Percentiles rank a stretch among this genome's conserved stretches.
phyloP scores from a whole-genome alignment of 2,888 invertebrate genomes.

The Drosophila koepferae region DNA sequence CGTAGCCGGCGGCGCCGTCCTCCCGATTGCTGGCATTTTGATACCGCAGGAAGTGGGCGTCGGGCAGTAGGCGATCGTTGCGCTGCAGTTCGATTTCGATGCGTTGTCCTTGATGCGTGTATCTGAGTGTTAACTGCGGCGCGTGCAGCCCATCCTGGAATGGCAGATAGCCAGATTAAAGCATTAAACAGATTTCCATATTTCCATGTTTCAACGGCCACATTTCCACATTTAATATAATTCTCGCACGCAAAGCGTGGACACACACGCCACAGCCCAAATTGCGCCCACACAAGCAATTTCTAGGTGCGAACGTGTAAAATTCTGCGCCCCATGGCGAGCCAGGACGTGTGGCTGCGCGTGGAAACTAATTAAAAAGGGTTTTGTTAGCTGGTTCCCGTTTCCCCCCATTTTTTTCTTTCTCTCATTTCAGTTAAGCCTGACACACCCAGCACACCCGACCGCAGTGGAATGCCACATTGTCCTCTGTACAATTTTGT shows the following conservation, averaged over 20 bases:
- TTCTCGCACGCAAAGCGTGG: slow-evolving; percentile 70
- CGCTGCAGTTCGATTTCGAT: slow-evolving; percentile 81
- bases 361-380: slow-evolving; percentile 67
- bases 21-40: slow-evolving; percentile 76
- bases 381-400: slow-evolving; percentile 20
- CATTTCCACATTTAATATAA: slow-evolving; percentile 22
- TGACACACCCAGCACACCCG: slow-evolving; percentile 25
- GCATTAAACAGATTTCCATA: slow-evolving; percentile 37
- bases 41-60: slow-evolving; percentile 84
- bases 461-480: slow-evolving; percentile 11
- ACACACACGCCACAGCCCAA: slow-evolving; percentile 34
- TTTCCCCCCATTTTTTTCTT: neutral
- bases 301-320: slow-evolving; percentile 61
- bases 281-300: neutral
- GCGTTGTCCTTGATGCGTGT: slow-evolving; percentile 60
- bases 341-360: slow-evolving; percentile 14
- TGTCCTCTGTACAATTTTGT: slow-evolving; percentile 17
- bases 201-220: neutral
- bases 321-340: slow-evolving; percentile 28
- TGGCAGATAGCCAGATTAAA: slow-evolving; percentile 38
- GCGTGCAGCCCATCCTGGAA: slow-evolving; percentile 36
- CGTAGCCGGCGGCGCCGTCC: slow-evolving; percentile 54
- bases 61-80: slow-evolving; percentile 84
- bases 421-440: neutral
- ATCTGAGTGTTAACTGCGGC: slow-evolving; percentile 54